Percentiles rank a stretch among this genome's conserved stretches.
Evolutionary conservation across 2,797 vertebrate genomes (phyloP).

Genomic region (Eremophila alpestris): DNA sequence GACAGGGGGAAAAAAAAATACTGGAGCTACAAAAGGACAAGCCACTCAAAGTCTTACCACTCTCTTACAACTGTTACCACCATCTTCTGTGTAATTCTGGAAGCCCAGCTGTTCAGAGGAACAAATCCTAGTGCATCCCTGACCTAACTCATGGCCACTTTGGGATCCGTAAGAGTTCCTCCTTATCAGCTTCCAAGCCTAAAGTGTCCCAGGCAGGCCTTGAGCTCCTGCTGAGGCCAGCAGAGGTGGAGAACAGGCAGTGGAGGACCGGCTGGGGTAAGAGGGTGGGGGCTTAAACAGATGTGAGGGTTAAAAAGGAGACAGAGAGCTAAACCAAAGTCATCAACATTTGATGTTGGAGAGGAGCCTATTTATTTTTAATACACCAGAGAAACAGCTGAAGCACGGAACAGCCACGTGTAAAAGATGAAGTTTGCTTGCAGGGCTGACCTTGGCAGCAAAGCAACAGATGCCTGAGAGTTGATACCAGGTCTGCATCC

Average conservation of each 20-base stretch:
- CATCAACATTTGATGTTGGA: accelerated
- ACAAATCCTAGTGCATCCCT: background rate
- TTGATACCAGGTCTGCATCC: background rate
- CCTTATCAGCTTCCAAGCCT: background rate
- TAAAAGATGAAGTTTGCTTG: background rate
- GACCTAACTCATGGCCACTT: background rate
- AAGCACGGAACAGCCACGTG: background rate
- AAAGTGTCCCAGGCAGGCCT: background rate
- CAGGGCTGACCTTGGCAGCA: slow-evolving; percentile 53
- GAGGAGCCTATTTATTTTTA: background rate
- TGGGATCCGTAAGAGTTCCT: background rate
- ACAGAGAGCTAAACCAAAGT: background rate
- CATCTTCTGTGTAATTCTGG: background rate
- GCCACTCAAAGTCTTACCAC: background rate
- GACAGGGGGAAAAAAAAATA: background rate
- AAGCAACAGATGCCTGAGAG: background rate
- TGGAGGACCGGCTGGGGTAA: background rate
- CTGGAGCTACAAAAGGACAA: background rate
- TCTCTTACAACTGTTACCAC: background rate
- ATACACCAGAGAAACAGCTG: slow-evolving; percentile 13
- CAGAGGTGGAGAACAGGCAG: background rate
- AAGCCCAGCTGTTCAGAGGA: background rate
- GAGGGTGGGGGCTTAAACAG: background rate
- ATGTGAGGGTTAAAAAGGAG: background rate
- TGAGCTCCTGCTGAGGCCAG: background rate